These are phyloP conservation scores for Myotis findleyi DNA, from an alignment of 2,797 vertebrate species.

Conservation along the genomic window DNA sequence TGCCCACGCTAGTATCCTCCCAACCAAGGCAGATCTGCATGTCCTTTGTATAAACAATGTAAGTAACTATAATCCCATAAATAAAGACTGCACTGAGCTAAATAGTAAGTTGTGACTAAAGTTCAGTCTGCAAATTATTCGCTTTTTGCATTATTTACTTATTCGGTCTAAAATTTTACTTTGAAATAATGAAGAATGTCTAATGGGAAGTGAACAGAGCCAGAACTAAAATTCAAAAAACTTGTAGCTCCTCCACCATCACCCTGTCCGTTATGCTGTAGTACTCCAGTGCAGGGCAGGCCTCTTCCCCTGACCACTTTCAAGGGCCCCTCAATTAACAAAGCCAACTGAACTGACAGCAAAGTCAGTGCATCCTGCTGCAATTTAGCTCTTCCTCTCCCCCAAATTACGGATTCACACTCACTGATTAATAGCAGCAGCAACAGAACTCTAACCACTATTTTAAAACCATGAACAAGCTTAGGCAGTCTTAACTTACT, in stretches of 20 bases:
- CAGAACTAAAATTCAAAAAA: neutral
- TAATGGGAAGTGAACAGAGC: neutral
- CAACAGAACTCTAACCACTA: neutral
- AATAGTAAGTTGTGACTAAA: conserved; percentile 79
- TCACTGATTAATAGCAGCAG: neutral
- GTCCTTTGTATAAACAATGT: conserved; percentile 76
- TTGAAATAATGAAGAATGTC: conserved; percentile 51
- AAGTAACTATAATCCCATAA: conserved; percentile 70
- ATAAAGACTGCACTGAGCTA: conserved; percentile 53
- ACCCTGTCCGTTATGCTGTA: neutral
- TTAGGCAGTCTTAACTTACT: neutral
- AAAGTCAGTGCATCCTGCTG: neutral
- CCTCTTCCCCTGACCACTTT: neutral
- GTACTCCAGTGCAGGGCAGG: too few species aligned
- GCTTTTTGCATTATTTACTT: conserved; percentile 54
- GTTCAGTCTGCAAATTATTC: conserved; percentile 75
- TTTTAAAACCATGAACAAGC: neutral
- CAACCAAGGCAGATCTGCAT: neutral
- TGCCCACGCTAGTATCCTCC: neutral
- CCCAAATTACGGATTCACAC: neutral
- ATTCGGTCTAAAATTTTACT: conserved; percentile 42
- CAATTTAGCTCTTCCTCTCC: neutral
- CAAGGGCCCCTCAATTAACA: neutral
- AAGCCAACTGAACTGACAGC: neutral
- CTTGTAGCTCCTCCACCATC: neutral